Percentiles rank a stretch among this genome's conserved stretches.
phyloP scores from a whole-genome alignment of 2,797 vertebrate species.

The Falco rusticolus region DNA sequence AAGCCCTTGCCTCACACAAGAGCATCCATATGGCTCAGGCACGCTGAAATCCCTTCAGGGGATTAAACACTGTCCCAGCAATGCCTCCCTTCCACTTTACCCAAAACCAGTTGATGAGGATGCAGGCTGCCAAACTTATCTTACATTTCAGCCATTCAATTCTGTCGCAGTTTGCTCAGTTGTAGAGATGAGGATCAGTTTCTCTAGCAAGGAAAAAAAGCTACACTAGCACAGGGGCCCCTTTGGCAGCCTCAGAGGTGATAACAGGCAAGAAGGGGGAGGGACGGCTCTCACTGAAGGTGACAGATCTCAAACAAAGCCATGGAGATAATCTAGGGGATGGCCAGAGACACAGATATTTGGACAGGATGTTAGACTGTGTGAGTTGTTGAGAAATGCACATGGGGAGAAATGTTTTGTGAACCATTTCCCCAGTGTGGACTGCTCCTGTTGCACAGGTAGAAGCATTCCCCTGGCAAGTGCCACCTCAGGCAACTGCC shows the following conservation, averaged over 20 bases:
- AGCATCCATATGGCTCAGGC: background rate
- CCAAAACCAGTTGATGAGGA: background rate
- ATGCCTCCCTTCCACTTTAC: background rate
- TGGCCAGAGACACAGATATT: background rate
- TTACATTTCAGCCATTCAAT: background rate
- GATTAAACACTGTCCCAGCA: background rate
- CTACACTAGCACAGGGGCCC: background rate
- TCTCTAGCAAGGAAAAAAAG: background rate
- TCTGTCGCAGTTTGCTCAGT: background rate
- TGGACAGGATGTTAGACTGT: background rate
- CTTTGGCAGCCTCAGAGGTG: background rate
- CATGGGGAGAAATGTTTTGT: background rate
- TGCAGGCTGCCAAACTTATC: background rate
- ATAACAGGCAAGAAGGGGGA: background rate
- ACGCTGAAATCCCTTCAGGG: background rate
- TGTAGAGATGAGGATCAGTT: background rate
- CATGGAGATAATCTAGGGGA: background rate
- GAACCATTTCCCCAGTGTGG: background rate
- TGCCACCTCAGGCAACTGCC: background rate
- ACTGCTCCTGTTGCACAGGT: background rate
- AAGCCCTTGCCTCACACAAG: background rate
- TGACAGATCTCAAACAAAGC: background rate
- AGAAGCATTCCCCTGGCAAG: rapidly evolving
- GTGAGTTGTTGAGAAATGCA: background rate
- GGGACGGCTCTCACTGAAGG: background rate